Conservation (phyloP, 2,797 vertebrate genomes). For the Silurus lanzhouensis region DNA sequence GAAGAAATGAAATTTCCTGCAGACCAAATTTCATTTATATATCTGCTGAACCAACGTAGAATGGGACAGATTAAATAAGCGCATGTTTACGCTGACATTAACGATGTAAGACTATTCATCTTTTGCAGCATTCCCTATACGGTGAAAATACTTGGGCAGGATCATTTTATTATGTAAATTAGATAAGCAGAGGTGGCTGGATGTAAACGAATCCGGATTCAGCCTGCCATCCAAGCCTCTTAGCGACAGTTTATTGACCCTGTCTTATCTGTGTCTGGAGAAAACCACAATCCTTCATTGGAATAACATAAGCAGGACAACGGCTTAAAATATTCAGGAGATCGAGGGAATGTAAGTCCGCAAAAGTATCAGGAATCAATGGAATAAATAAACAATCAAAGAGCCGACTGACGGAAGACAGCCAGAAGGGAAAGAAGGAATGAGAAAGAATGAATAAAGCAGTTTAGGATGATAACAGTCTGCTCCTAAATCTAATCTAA, state of each 20-base stretch:
- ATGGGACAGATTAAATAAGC: slow-evolving; percentile 17
- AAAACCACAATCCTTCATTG: slow-evolving; percentile 68
- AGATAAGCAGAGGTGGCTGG: slow-evolving; percentile 48
- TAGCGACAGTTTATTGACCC: slow-evolving; percentile 64
- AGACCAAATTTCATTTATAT: slow-evolving; percentile 26
- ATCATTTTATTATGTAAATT: slow-evolving; percentile 68
- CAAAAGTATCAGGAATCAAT: slow-evolving; percentile 53
- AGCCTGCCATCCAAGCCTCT: slow-evolving; percentile 52
- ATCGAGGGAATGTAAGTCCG: slow-evolving; percentile 50
- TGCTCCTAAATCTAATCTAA: slow-evolving; percentile 6
- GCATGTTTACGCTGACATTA: slow-evolving; percentile 36
- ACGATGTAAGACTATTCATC: slow-evolving; percentile 47
- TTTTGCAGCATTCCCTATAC: slow-evolving; percentile 59
- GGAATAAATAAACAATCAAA: slow-evolving; percentile 23
- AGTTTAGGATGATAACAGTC: slow-evolving; percentile 19
- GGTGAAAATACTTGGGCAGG: slow-evolving; percentile 55
- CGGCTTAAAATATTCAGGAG: slow-evolving; percentile 55
- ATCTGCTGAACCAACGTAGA: slow-evolving; percentile 31
- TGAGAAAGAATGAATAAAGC: neutral
- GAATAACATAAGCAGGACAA: slow-evolving; percentile 74
- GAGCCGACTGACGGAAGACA: neutral
- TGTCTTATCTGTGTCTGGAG: slow-evolving; percentile 58
- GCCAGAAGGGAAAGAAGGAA: neutral
- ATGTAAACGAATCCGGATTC: slow-evolving; percentile 44
- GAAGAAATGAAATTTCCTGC: slow-evolving; percentile 26